phyloP scores from a whole-genome alignment of 2,888 invertebrate genomes.

The Orthosia cruda region DNA sequence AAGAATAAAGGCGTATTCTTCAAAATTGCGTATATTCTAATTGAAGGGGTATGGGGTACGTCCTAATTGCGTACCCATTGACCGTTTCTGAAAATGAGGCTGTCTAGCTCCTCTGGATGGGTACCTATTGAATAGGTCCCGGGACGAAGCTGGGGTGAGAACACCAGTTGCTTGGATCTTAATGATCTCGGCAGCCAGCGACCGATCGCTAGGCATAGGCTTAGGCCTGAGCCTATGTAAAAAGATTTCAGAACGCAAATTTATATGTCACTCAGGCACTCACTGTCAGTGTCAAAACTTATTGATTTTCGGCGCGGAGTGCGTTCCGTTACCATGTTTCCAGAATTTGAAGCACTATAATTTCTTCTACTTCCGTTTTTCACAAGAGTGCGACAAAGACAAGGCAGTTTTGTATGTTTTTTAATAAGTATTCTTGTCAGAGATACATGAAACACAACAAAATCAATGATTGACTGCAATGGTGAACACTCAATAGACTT shows the following conservation, averaged over 20 bases:
- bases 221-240: too few relatives aligned
- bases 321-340: background rate
- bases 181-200: too few relatives aligned
- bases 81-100: too few relatives aligned
- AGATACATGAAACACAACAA: background rate
- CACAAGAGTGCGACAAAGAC: background rate
- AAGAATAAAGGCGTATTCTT: too few relatives aligned
- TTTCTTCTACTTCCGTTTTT: background rate
- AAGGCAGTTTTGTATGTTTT: background rate
- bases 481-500: background rate
- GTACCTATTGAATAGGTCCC: too few relatives aligned
- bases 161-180: too few relatives aligned
- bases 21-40: too few relatives aligned
- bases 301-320: background rate
- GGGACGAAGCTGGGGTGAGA: too few relatives aligned
- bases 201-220: too few relatives aligned
- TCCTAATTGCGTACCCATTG: too few relatives aligned
- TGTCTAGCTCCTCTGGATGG: too few relatives aligned
- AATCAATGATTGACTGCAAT: conserved; percentile 35
- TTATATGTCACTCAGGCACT: background rate
- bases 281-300: background rate
- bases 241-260: conserved; percentile 23
- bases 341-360: background rate
- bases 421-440: background rate
- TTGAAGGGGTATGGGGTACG: too few relatives aligned